Percentiles rank a stretch among this genome's conserved stretches.
Evolutionary conservation across 2,797 vertebrate genomes (phyloP).

Genomic region (Sandelia bainsii): DNA sequence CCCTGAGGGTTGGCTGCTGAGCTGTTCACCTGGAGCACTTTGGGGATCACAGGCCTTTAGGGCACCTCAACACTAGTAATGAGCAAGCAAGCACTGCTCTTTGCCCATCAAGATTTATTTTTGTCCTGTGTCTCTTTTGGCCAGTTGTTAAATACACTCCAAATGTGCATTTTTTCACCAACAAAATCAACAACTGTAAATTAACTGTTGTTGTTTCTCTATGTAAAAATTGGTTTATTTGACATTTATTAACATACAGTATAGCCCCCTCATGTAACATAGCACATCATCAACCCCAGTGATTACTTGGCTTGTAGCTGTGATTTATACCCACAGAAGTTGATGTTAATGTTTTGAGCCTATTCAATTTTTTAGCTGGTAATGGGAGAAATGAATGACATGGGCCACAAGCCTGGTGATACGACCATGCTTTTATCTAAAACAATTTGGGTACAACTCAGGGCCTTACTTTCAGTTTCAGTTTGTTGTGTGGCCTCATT

Average conservation of each 20-base stretch:
- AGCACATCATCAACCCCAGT: too few relatives aligned
- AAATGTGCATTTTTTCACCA: too few relatives aligned
- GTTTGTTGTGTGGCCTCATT: too few relatives aligned
- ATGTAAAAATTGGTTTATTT: too few relatives aligned
- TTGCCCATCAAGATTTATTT: too few relatives aligned
- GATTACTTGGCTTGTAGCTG: neutral
- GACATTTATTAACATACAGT: too few relatives aligned
- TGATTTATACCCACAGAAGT: neutral
- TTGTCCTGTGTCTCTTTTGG: too few relatives aligned
- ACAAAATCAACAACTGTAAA: too few relatives aligned
- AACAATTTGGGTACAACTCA: neutral
- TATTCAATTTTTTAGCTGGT: neutral
- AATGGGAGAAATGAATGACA: neutral
- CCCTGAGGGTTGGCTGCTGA: neutral
- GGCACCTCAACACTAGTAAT: too few relatives aligned
- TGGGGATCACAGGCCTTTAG: neutral
- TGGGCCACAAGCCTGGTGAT: neutral
- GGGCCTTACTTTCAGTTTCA: neutral
- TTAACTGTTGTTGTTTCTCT: too few relatives aligned
- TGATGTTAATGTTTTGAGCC: neutral
- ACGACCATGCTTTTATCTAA: neutral
- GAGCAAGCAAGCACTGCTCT: too few relatives aligned
- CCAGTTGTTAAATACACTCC: too few relatives aligned
- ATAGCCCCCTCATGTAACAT: neutral
- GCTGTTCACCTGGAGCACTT: neutral